Percentiles rank a stretch among this genome's conserved stretches.
Evolutionary conservation across 1,140 invertebrate species (phyloP).

Genomic region (Lamellibrachia luymesi): DNA sequence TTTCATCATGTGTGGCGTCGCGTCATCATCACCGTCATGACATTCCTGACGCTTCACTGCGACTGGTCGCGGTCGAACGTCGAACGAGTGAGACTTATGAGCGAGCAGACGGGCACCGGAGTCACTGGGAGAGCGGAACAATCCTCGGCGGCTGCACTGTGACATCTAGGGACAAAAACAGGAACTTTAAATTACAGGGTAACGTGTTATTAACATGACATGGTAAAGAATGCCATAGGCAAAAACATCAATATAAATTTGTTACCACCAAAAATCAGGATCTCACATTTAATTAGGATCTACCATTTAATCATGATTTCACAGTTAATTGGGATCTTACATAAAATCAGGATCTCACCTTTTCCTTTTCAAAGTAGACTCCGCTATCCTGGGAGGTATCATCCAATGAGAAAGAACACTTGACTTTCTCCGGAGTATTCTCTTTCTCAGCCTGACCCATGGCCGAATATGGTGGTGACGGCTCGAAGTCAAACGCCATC

Average conservation of each 20-base stretch:
- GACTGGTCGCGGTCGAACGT: neutral
- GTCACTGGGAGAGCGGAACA: conserved; percentile 14
- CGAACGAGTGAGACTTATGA: conserved; percentile 7
- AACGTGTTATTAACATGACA: neutral
- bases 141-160: neutral
- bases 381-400: conserved; percentile 18
- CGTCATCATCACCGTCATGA: neutral
- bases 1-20: neutral
- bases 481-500: neutral
- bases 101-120: neutral
- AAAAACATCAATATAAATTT: neutral
- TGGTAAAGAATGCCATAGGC: neutral
- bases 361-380: conserved; percentile 2
- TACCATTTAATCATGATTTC: too few species aligned
- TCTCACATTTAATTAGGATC: neutral
- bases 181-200: neutral
- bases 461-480: neutral
- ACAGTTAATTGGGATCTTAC: neutral
- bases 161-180: neutral
- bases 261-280: neutral
- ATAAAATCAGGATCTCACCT: conserved; percentile 12
- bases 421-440: neutral
- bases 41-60: neutral
- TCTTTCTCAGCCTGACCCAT: neutral
- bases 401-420: conserved; percentile 7